Conservation (phyloP, 1,140 invertebrate genomes). For the Globodera rostochiensis region DNA sequence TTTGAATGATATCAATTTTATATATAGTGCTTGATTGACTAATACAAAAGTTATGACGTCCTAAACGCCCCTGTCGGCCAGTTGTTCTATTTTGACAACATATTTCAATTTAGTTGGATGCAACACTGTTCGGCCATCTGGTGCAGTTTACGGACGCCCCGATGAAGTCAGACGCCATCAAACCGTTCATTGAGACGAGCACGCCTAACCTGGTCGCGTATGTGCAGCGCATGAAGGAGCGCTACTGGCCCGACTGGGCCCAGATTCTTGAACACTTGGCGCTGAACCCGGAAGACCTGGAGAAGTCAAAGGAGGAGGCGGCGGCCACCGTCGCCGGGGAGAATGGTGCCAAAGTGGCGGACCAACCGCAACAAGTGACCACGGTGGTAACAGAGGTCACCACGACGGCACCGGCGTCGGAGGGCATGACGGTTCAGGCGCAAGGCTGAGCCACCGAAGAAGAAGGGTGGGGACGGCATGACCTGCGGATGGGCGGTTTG, state of each 20-base stretch:
- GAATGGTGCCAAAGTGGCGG: neutral
- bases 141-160: conserved; percentile 49
- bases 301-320: neutral
- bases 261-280: conserved; percentile 40
- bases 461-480: neutral
- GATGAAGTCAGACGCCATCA: conserved; percentile 32
- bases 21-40: too few relatives aligned
- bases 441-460: neutral
- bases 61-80: too few relatives aligned
- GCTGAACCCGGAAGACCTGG: conserved; percentile 42
- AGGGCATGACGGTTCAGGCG: neutral
- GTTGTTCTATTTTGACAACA: neutral
- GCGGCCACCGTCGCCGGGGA: neutral
- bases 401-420: neutral
- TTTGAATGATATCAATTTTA: too few relatives aligned
- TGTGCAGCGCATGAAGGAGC: conserved; percentile 47
- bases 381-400: neutral
- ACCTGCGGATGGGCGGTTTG: too few relatives aligned
- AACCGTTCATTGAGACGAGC: conserved; percentile 43
- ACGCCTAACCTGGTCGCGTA: conserved; percentile 49
- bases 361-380: neutral
- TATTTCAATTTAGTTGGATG: conserved; percentile 62
- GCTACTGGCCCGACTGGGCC: conserved; percentile 57
- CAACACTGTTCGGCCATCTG: conserved; percentile 46
- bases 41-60: too few relatives aligned